These are phyloP conservation scores for Nowickia ferox DNA, from an alignment of 2,888 invertebrate genomes.

Conservation along the genomic window DNA sequence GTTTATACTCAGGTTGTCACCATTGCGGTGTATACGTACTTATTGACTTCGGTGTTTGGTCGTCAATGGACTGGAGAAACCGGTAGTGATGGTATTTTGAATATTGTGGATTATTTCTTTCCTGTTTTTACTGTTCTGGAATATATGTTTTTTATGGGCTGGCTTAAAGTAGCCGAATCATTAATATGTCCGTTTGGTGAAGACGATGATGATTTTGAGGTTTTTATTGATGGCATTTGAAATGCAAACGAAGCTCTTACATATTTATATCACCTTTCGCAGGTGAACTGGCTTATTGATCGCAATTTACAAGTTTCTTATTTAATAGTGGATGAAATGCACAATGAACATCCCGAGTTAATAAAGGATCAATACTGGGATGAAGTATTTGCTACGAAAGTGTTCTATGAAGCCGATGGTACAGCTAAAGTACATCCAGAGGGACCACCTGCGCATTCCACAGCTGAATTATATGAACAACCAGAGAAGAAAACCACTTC, in stretches of 20 bases:
- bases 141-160: constrained; percentile 94
- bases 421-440: neutral
- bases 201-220: constrained; percentile 95
- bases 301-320: constrained; percentile 91
- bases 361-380: constrained; percentile 96
- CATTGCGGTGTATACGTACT: constrained; percentile 93
- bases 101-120: constrained; percentile 90
- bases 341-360: constrained; percentile 93
- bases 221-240: constrained; percentile 50
- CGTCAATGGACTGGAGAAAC: constrained; percentile 89
- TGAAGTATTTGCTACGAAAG: constrained; percentile 91
- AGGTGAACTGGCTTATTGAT: constrained; percentile 95
- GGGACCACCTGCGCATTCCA: constrained; percentile 47
- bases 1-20: constrained; percentile 96
- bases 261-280: neutral
- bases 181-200: constrained; percentile 95
- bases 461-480: constrained; percentile 52
- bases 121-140: constrained; percentile 94
- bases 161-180: constrained; percentile 95
- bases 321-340: constrained; percentile 96
- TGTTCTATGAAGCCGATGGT: constrained; percentile 91
- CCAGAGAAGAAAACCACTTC: neutral
- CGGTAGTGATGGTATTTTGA: constrained; percentile 80
- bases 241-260: no score
- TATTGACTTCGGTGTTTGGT: constrained; percentile 92